Percentiles rank a stretch among this genome's conserved stretches.
Evolutionary conservation across 2,888 invertebrate genomes (phyloP).

Genomic region (Aelia acuminata): DNA sequence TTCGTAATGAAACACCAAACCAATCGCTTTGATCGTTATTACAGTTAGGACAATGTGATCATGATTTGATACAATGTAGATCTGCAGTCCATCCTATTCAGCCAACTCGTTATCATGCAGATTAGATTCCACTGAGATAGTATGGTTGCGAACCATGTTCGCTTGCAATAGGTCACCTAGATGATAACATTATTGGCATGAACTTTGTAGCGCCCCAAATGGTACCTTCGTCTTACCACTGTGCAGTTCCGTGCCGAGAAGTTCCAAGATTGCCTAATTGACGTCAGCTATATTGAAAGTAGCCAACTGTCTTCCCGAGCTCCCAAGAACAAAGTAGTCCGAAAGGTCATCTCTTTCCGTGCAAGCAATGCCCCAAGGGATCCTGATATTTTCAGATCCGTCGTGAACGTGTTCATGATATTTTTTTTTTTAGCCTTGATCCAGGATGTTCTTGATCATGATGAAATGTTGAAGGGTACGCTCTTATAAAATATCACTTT

Average conservation of each 20-base stretch:
- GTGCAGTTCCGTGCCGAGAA: background rate
- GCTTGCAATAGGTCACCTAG: slow-evolving; percentile 10
- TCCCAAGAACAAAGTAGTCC: background rate
- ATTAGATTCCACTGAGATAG: background rate
- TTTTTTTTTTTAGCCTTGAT: background rate
- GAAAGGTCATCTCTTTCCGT: background rate
- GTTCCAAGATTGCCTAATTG: background rate
- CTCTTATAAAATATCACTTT: background rate
- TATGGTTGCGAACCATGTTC: background rate
- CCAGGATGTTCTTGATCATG: background rate
- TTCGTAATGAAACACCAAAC: no score
- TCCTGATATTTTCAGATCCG: background rate
- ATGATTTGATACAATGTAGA: background rate
- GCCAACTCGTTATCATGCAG: background rate
- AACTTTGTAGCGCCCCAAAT: background rate
- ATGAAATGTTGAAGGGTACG: background rate
- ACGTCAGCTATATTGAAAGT: background rate
- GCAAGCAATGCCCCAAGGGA: background rate
- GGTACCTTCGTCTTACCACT: background rate
- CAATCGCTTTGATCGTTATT: background rate
- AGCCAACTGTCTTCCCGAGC: background rate
- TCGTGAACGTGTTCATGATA: background rate
- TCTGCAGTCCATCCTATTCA: background rate
- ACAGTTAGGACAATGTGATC: background rate
- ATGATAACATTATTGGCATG: slow-evolving; percentile 1